These are phyloP conservation scores for Sebastes vulpes DNA, from an alignment of 2,797 vertebrate species.

Conservation along the genomic window DNA sequence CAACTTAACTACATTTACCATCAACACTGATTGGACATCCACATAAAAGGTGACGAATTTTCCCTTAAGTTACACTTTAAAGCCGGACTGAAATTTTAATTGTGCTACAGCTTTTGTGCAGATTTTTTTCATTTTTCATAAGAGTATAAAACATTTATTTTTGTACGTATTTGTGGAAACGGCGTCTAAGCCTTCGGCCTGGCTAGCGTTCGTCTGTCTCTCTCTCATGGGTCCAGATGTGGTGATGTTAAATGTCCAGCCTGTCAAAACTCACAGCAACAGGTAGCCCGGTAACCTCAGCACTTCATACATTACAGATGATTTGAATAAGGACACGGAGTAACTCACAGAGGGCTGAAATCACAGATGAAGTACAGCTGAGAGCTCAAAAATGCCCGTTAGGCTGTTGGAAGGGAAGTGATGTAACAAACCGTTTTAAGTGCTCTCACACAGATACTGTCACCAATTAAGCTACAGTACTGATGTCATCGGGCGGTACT, in stretches of 20 bases:
- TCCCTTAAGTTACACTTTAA: not conserved
- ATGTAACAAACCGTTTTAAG: not conserved
- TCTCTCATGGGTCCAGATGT: not conserved
- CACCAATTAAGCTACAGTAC: not conserved
- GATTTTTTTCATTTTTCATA: not conserved
- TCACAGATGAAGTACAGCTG: not conserved
- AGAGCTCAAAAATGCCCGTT: not conserved
- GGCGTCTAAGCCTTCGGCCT: fast-evolving
- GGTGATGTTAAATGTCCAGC: not conserved
- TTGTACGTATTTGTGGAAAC: not conserved
- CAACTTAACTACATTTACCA: not conserved
- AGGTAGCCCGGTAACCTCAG: not conserved
- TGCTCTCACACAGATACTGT: not conserved
- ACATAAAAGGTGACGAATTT: not conserved
- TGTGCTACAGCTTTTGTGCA: not conserved
- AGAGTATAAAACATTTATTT: not conserved
- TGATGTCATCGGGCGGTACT: not conserved
- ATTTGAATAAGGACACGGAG: not conserved
- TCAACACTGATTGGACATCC: not conserved
- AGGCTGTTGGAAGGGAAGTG: not conserved
- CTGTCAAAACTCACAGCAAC: not conserved
- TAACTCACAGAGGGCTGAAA: not conserved
- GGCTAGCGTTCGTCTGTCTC: not conserved
- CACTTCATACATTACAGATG: not conserved
- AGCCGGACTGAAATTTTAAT: not conserved